These are phyloP conservation scores for Chlorodrepanis virens DNA, from an alignment of 2,113 vertebrate genomes.

Conservation along the genomic window DNA sequence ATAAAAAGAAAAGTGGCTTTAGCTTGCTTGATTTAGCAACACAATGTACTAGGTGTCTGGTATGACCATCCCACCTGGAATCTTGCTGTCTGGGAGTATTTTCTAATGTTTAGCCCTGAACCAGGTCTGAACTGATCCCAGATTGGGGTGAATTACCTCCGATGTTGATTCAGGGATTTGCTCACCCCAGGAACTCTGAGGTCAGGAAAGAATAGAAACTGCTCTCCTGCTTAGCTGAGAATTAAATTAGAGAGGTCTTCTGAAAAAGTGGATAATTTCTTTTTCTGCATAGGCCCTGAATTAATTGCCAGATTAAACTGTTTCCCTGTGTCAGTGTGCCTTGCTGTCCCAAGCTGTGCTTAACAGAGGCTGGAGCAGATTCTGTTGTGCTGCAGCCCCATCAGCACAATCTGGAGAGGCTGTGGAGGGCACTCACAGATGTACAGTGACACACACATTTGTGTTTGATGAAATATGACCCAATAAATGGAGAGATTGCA, in stretches of 20 bases:
- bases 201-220: not conserved
- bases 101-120: not conserved
- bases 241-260: not conserved
- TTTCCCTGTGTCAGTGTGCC: not conserved
- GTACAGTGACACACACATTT: not conserved
- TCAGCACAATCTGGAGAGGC: not conserved
- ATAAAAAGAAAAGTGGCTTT: not conserved
- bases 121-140: not conserved
- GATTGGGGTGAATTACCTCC: not conserved
- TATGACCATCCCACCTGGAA: not conserved
- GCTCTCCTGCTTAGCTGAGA: not conserved
- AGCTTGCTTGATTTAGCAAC: not conserved
- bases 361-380: not conserved
- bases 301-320: not conserved
- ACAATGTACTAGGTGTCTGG: not conserved
- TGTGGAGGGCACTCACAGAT: not conserved
- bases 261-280: not conserved
- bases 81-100: not conserved
- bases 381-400: not conserved
- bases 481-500: not conserved
- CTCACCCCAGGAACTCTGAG: not conserved
- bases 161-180: not conserved
- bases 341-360: not conserved
- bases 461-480: constrained; percentile 7
- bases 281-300: not conserved